phyloP scores from a whole-genome alignment of 1,140 invertebrate species.

The Hycleus phaleratus region DNA sequence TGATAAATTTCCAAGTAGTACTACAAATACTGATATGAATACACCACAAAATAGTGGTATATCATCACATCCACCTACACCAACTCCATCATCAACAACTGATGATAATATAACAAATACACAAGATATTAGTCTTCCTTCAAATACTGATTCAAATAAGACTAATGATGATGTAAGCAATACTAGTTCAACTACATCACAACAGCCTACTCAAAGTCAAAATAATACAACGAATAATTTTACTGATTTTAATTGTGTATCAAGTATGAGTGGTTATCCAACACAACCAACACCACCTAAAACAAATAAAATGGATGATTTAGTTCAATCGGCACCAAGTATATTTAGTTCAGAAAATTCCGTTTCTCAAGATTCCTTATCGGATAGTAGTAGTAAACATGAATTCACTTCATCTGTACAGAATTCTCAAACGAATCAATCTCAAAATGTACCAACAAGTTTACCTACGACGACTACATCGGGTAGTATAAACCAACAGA shows the following conservation, averaged over 20 bases:
- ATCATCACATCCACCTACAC: conserved; percentile 40
- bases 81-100: conserved; percentile 39
- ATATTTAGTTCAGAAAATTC: conserved; percentile 35
- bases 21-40: conserved; percentile 34
- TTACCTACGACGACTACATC: conserved; percentile 1
- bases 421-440: conserved; percentile 4
- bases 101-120: conserved; percentile 37
- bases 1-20: conserved; percentile 39
- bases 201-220: conserved; percentile 32
- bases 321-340: conserved; percentile 33
- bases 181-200: conserved; percentile 18
- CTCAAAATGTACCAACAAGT: conserved; percentile 2
- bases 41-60: conserved; percentile 28
- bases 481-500: conserved; percentile 7
- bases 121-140: conserved; percentile 35
- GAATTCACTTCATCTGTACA: conserved; percentile 6
- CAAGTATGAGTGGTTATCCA: conserved; percentile 36
- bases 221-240: conserved; percentile 32
- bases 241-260: conserved; percentile 35
- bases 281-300: conserved; percentile 38
- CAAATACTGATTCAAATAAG: conserved; percentile 33
- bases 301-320: conserved; percentile 39
- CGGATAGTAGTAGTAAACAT: conserved; percentile 25
- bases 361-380: conserved; percentile 29
- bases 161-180: conserved; percentile 31